A percentile compares a stretch with the other conserved stretches of the same genome.
Conservation (phyloP, 2,797 vertebrate species). For the Pipistrellus pipistrellus region DNA sequence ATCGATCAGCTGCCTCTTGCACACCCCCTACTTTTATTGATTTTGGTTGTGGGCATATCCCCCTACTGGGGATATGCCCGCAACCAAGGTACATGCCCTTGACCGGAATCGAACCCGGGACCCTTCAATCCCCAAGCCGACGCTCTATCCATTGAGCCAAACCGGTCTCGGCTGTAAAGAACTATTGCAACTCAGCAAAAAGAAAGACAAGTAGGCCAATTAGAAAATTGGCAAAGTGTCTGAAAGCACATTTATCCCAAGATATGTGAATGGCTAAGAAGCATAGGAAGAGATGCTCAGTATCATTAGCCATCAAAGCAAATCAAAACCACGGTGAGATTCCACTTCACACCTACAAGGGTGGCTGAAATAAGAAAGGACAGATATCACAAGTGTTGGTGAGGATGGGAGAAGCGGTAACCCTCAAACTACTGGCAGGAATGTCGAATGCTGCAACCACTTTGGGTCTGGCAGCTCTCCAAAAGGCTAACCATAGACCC, state of each 20-base stretch:
- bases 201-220: constrained; percentile 1
- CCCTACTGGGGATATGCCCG: too few relatives aligned
- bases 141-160: too few relatives aligned
- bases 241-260: not conserved
- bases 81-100: too few relatives aligned
- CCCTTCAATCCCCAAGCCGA: too few relatives aligned
- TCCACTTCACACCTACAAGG: not conserved
- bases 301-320: not conserved
- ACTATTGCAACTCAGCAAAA: not conserved
- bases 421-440: not conserved
- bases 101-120: too few relatives aligned
- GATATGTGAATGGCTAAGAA: not conserved
- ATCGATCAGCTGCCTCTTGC: too few relatives aligned
- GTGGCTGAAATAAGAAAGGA: not conserved
- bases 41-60: too few relatives aligned
- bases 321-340: not conserved
- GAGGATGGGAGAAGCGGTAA: not conserved
- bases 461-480: not conserved
- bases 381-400: not conserved
- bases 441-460: not conserved
- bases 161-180: not conserved
- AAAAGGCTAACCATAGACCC: not conserved
- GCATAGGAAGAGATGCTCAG: not conserved
- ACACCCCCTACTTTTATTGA: too few relatives aligned
- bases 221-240: not conserved